Conservation (phyloP, 2,888 invertebrate genomes). For the Drosophila meridiana region DNA sequence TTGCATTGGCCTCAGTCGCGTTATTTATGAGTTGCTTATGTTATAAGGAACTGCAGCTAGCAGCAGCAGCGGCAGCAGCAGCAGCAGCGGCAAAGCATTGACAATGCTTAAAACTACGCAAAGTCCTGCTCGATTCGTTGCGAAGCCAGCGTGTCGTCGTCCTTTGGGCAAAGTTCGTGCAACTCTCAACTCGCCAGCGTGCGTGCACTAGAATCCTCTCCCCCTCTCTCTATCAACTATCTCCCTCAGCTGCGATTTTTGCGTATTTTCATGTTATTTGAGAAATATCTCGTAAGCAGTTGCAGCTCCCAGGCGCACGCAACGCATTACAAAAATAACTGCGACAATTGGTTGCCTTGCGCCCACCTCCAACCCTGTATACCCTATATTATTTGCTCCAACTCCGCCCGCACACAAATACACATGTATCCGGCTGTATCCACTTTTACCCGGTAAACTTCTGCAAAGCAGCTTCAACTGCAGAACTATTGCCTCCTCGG, state of each 20-base stretch:
- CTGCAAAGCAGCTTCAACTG: not conserved
- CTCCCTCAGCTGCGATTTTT: conserved; percentile 42
- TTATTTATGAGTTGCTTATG: conserved; percentile 78
- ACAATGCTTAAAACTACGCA: conserved; percentile 42
- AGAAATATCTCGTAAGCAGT: conserved; percentile 54
- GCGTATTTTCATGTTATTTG: conserved; percentile 60
- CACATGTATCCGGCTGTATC: conserved; percentile 22
- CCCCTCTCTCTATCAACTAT: not conserved
- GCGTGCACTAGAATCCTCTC: not conserved
- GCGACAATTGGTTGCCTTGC: conserved; percentile 37
- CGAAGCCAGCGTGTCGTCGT: conserved; percentile 47
- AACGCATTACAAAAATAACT: conserved; percentile 23
- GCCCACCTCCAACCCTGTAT: not conserved
- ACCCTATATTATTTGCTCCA: not conserved
- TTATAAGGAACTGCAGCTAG: conserved; percentile 70
- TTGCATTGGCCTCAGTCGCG: conserved; percentile 60
- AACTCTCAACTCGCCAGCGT: conserved; percentile 38
- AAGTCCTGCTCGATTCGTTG: conserved; percentile 25
- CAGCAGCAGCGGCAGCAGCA: conserved; percentile 21
- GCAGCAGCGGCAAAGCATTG: conserved; percentile 48
- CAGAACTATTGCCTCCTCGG: not conserved
- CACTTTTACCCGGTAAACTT: conserved; percentile 13
- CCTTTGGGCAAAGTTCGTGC: conserved; percentile 60
- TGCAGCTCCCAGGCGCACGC: conserved; percentile 28
- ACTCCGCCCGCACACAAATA: not conserved